phyloP scores from a whole-genome alignment of 2,113 vertebrate species.

The Scophthalmus maximus region DNA sequence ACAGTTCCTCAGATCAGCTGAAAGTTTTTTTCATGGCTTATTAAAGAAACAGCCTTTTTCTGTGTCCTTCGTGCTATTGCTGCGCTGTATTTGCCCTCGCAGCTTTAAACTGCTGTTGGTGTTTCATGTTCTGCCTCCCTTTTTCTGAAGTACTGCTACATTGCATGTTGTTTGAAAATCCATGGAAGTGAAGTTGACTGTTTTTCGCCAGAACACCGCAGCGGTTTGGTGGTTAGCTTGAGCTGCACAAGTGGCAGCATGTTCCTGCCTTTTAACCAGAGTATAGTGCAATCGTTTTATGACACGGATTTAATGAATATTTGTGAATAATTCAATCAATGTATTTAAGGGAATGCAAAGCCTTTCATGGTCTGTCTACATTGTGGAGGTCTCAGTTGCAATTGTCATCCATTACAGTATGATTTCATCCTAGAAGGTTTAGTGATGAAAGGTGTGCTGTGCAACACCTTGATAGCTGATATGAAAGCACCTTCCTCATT shows the following conservation, averaged over 20 bases:
- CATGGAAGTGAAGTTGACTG: neutral
- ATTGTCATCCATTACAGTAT: neutral
- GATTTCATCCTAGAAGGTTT: neutral
- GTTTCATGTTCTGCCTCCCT: neutral
- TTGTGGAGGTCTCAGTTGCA: slow-evolving; percentile 1
- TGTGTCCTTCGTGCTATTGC: neutral
- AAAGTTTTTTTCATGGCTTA: neutral
- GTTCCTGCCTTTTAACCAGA: neutral
- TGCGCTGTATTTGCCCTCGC: neutral
- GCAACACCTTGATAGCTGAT: slow-evolving; percentile 46
- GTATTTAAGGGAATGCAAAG: neutral
- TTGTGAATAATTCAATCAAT: neutral
- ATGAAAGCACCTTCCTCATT: slow-evolving; percentile 11
- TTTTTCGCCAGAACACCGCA: neutral
- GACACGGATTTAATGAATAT: neutral
- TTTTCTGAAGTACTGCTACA: neutral
- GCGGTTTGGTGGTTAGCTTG: neutral
- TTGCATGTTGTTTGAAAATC: neutral
- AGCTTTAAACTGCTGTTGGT: neutral
- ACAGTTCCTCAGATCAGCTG: neutral
- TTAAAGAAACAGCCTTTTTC: neutral
- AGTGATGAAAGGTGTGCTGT: slow-evolving; percentile 41
- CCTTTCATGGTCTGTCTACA: neutral
- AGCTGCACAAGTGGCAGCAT: neutral
- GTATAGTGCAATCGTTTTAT: neutral